Conservation (phyloP, 2,113 vertebrate species). For the Clinocottus analis region DNA sequence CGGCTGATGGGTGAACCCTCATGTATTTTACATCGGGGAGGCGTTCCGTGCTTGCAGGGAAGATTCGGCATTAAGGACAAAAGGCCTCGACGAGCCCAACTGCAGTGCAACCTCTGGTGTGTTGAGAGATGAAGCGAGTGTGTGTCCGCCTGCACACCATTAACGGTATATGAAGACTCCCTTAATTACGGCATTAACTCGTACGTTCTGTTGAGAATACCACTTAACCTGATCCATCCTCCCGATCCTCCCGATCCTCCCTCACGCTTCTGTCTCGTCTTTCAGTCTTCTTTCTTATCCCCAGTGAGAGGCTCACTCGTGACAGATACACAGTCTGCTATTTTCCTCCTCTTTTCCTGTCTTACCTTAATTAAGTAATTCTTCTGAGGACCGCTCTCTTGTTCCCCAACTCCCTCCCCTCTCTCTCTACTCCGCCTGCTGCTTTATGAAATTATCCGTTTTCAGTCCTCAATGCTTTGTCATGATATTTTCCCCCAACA, state of each 20-base stretch:
- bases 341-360: slow-evolving; percentile 21
- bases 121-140: not conserved
- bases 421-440: not conserved
- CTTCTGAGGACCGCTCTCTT: slow-evolving; percentile 2
- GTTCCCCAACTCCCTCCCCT: not conserved
- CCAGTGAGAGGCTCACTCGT: slow-evolving; percentile 38
- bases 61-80: slow-evolving; percentile 36
- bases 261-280: not conserved
- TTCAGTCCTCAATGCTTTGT: not conserved
- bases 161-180: not conserved
- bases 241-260: not conserved
- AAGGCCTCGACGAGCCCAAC: not conserved
- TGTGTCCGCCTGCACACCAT: not conserved
- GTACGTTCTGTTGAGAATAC: slow-evolving; percentile 28
- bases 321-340: slow-evolving; percentile 1
- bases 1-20: slow-evolving; percentile 21
- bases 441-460: slow-evolving; percentile 11
- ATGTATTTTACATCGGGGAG: slow-evolving; percentile 34
- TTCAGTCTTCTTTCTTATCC: slow-evolving; percentile 10
- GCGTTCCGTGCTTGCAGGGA: slow-evolving; percentile 7
- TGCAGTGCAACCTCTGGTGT: not conserved
- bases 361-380: slow-evolving; percentile 39
- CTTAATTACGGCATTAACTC: slow-evolving; percentile 29
- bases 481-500: slow-evolving; percentile 38
- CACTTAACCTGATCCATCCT: slow-evolving; percentile 37